Conservation (phyloP, 2,797 vertebrate genomes). For the Aldrovandia affinis region DNA sequence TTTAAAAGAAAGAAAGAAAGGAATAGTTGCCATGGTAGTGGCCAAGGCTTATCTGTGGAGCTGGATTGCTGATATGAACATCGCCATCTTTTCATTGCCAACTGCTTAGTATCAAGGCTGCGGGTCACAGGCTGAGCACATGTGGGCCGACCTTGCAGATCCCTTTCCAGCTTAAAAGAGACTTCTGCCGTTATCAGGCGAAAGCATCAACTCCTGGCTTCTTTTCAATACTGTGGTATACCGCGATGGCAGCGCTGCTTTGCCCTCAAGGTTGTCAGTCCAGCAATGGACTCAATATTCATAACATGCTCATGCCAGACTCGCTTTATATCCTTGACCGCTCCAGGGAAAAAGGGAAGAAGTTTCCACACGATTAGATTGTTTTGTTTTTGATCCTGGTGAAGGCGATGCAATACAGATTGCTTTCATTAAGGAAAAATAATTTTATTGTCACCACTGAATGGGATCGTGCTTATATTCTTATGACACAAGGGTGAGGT, state of each 20-base stretch:
- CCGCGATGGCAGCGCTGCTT: background rate
- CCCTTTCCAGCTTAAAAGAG: background rate
- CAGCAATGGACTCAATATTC: background rate
- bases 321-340: background rate
- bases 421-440: background rate
- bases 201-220: background rate
- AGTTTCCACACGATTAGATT: background rate
- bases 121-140: slow-evolving; percentile 8
- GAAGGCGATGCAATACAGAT: background rate
- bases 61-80: background rate
- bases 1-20: background rate
- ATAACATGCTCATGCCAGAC: background rate
- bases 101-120: slow-evolving; percentile 26
- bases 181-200: background rate
- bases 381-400: background rate
- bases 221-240: slow-evolving; percentile 8
- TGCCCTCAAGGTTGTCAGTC: background rate
- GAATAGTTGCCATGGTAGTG: background rate
- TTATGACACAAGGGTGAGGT: background rate
- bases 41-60: background rate
- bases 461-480: background rate
- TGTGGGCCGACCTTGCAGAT: background rate
- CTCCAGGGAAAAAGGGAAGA: background rate
- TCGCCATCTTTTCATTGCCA: slow-evolving; percentile 20
- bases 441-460: background rate